A percentile compares a stretch with the other conserved stretches of the same genome.
phyloP scores from a whole-genome alignment of 1,140 invertebrate species.

The Drosophila orena region DNA sequence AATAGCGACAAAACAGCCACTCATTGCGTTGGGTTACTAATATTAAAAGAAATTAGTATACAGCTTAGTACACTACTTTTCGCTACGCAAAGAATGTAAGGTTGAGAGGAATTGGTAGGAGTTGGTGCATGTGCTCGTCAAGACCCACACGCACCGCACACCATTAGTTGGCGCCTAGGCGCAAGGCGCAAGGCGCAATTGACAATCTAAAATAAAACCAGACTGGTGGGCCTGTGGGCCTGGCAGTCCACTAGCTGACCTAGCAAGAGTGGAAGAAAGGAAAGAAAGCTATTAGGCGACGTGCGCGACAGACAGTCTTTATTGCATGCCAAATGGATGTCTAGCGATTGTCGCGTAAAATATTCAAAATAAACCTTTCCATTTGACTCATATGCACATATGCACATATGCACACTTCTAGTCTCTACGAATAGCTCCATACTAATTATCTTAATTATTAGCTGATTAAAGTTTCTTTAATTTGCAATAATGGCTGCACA shows the following conservation, averaged over 20 bases:
- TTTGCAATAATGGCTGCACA: too few species aligned
- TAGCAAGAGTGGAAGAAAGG: conserved; percentile 18
- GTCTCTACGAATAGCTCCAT: too few species aligned
- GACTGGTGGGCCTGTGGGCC: conserved; percentile 7
- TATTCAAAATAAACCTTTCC: conserved; percentile 14
- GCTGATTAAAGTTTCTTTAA: too few species aligned
- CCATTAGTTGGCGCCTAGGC: conserved; percentile 61
- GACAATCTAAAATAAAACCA: conserved; percentile 70
- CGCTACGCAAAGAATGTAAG: conserved; percentile 26
- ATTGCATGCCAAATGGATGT: conserved; percentile 41
- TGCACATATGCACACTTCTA: neutral
- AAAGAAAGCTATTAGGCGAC: conserved; percentile 36
- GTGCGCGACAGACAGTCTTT: conserved; percentile 28
- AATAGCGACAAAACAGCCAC: neutral
- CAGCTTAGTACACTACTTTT: too few species aligned
- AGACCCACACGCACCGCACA: conserved; percentile 14
- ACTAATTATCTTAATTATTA: too few species aligned
- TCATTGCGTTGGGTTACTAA: too few species aligned
- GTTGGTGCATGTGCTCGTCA: conserved; percentile 7
- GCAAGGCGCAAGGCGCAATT: conserved; percentile 49
- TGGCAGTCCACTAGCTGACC: conserved; percentile 34
- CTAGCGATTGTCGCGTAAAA: conserved; percentile 35
- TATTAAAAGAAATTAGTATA: too few species aligned
- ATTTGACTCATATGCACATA: neutral
- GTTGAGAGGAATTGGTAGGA: conserved; percentile 5